Base-by-base conservation (phyloP, 1,140 invertebrate species). In the Drosophila ambigua region DNA sequence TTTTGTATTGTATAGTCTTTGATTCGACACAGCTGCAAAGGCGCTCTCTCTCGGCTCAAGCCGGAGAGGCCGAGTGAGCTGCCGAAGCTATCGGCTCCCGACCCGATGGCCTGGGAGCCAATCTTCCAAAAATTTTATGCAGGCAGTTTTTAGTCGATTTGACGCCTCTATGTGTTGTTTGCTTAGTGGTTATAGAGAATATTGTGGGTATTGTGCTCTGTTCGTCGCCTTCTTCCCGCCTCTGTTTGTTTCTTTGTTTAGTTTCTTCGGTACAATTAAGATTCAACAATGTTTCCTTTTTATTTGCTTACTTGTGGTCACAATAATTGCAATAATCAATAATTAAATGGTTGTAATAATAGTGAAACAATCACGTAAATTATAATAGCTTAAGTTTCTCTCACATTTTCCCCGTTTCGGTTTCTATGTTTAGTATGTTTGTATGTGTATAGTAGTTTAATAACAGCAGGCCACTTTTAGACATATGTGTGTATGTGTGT, bases 211-310 rank as follows among this genome's bases (percentile, higher is more conserved):
- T 39, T 39, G 35, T 39, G 35, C 35, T 39, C 35, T 31, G 31
- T 8, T 8, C 5, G 26, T 31, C 8, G 31, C 2, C 23, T 6
- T 28, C 26, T 28, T 28, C 7, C 6, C 26, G 26, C 5, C 26
- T 28, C 26, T 6, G 11, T 55, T 9, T 54, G 41, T 44, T 20
- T 20, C 23, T 23, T 13, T 35, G 20, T 20, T 49, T 28, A 7
- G 7, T 3, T 31, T 49, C 48, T 60, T 43, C 48, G 26, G 28
- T 72, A 48, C 54, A 61, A 49, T 82, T 62, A 82, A 65, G 64
- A 64, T 75, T 87, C 71, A 87, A 85, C 83, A 87, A 81, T 87
- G 51, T 66, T 61, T 68, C 65, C 62, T 61, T 50, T 79, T 75
- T 75, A 69, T 82, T 72, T 71, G 49, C 53, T 68, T 81, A 54